Evolutionary conservation across 2,888 invertebrate genomes (phyloP).

Genomic region (Romanomermis culicivorax): DNA sequence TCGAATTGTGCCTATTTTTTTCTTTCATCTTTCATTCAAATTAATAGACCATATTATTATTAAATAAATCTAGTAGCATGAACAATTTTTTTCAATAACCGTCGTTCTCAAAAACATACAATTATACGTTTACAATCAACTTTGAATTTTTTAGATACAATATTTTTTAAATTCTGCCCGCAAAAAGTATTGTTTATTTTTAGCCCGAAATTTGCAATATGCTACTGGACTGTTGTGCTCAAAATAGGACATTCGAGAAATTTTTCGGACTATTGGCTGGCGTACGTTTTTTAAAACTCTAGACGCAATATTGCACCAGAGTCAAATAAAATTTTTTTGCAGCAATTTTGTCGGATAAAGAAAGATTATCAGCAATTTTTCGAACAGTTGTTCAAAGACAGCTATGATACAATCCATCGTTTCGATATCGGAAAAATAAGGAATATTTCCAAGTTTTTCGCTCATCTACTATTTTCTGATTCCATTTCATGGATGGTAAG

Average conservation of each 20-base stretch:
- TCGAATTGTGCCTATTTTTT: background rate
- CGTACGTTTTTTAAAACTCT: conserved; percentile 22
- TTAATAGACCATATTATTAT: background rate
- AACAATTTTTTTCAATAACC: background rate
- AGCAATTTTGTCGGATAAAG: conserved; percentile 72
- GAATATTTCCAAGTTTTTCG: conserved; percentile 90
- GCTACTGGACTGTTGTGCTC: conserved; percentile 96
- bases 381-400: conserved; percentile 79
- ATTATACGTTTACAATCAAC: no score
- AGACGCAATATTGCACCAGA: no score
- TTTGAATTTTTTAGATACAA: no score
- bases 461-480: conserved; percentile 81
- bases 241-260: conserved; percentile 91
- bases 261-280: conserved; percentile 87
- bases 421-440: conserved; percentile 81
- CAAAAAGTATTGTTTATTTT: no score
- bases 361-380: conserved; percentile 75
- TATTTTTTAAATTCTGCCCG: no score
- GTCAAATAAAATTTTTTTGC: conserved; percentile 24
- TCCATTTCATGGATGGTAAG: conserved; percentile 68
- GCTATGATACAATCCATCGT: conserved; percentile 72
- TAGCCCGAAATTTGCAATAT: conserved; percentile 74
- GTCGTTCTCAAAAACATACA: no score
- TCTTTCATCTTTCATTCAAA: background rate
- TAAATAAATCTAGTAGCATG: background rate